Evolutionary conservation across 1,140 invertebrate genomes (phyloP).

Genomic region (Alviniconcha marisindica): DNA sequence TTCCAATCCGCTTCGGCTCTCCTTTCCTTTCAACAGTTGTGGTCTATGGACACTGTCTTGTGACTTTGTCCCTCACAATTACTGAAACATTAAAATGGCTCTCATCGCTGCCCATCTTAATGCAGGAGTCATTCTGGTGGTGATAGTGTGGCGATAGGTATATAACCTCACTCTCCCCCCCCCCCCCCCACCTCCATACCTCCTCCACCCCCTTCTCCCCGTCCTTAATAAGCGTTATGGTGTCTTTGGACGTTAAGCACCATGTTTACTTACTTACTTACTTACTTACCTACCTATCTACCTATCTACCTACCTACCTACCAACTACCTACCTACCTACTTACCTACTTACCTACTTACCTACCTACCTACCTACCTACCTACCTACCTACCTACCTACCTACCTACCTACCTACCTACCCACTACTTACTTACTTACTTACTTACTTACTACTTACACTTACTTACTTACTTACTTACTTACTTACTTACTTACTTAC

Average conservation of each 20-base stretch:
- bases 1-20: too few relatives aligned
- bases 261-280: neutral
- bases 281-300: neutral
- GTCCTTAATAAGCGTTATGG: too few relatives aligned
- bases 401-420: neutral
- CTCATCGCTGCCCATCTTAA: too few relatives aligned
- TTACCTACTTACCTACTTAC: neutral
- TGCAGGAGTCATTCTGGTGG: too few relatives aligned
- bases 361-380: neutral
- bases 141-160: too few relatives aligned
- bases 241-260: too few relatives aligned
- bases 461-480: neutral
- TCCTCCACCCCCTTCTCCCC: neutral
- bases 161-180: neutral
- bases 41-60: too few relatives aligned
- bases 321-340: neutral
- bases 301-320: neutral
- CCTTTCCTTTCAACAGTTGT: too few relatives aligned
- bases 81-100: too few relatives aligned
- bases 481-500: neutral
- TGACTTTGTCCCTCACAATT: too few relatives aligned
- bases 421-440: neutral
- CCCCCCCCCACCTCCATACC: neutral
- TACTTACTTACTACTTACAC: neutral
- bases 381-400: neutral